Base-by-base conservation (phyloP, 2,113 vertebrate species). In the Fulica atra region DNA sequence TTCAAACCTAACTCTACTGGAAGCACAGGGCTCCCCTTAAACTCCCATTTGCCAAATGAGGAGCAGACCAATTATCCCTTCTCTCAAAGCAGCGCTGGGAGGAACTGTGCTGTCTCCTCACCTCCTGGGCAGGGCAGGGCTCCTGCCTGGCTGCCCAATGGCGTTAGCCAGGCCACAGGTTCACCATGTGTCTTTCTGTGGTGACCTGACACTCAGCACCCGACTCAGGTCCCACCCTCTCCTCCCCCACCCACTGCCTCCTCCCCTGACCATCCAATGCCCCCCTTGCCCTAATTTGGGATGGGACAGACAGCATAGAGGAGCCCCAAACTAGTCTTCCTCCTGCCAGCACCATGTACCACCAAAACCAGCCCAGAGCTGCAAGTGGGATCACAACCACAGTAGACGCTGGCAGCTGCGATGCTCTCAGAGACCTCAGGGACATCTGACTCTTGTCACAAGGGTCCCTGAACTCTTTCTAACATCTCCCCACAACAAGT, bases 311-410 rank as follows among this genome's bases (percentile, higher is more conserved):
- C 13, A 79, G 25, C 2, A 2, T 12, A 33, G 16, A 81, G 24
- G 15, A 70, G 29, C 13, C 21, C 11, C 51, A 56, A 7, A 10
- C 16, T 7, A 29, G 42, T 26, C 29, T 72, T 53, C 35, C 36
- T 84, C 48, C 36, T 40, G 20, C 26, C 46, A 76, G 38, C 19
- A 61, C 14, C 14, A 14, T 1, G 3, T 16, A 59, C n/a, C 0
- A 0, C 53, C 4, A 5, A 65, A 77, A 65, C 11, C 2, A 4
- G 28, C 14, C 12, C 0, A 0, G 28, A 36, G 33, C 44, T 11
- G 25, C 1, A 1, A 60, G 51, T 40, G 25, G 36, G 31, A 63
- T n/a, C 36, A 79, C 8, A 38, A 42, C 15, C 57, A 35, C 15
- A 11, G 36, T 51, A 81, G 57, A 31, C 4, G 1, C 57, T 40